A percentile compares a stretch with the other conserved stretches of the same genome.
Evolutionary conservation across 2,797 vertebrate genomes (phyloP).

Genomic region (Smutsia temminckii): DNA sequence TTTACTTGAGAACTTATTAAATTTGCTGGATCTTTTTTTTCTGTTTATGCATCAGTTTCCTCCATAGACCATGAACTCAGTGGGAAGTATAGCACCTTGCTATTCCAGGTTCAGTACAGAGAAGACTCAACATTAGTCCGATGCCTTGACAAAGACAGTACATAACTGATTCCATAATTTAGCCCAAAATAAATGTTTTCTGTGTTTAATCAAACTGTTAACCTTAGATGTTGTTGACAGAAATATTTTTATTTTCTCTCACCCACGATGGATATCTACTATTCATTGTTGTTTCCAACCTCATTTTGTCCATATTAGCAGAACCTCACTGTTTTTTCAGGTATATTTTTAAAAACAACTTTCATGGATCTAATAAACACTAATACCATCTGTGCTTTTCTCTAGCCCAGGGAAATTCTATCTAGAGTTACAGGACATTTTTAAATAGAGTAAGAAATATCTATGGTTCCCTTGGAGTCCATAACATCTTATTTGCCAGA

Average conservation of each 20-base stretch:
- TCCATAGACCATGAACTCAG: background rate
- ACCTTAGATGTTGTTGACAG: background rate
- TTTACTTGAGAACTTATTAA: background rate
- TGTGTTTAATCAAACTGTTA: background rate
- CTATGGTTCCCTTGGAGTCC: slow-evolving; percentile 53
- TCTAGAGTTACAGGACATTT: slow-evolving; percentile 45
- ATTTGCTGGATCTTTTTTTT: background rate
- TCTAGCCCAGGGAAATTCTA: slow-evolving; percentile 37
- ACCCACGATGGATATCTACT: background rate
- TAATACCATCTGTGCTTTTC: slow-evolving; percentile 59
- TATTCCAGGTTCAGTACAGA: rapidly evolving
- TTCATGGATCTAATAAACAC: slow-evolving; percentile 45
- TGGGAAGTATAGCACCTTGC: rapidly evolving
- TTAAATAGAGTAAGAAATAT: slow-evolving; percentile 52
- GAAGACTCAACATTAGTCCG: background rate
- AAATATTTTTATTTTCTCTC: slow-evolving; percentile 5
- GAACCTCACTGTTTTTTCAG: background rate
- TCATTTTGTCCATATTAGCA: background rate
- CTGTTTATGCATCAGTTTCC: background rate
- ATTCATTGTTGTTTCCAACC: background rate
- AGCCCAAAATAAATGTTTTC: background rate
- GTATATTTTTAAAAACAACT: slow-evolving; percentile 44
- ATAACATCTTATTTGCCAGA: slow-evolving; percentile 61
- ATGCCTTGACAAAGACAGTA: background rate
- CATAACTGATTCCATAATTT: background rate